Percentiles rank a stretch among this genome's conserved stretches.
These are phyloP conservation scores for Cyclophora albipunctata DNA, from an alignment of 2,888 invertebrate genomes.

Conservation along the genomic window DNA sequence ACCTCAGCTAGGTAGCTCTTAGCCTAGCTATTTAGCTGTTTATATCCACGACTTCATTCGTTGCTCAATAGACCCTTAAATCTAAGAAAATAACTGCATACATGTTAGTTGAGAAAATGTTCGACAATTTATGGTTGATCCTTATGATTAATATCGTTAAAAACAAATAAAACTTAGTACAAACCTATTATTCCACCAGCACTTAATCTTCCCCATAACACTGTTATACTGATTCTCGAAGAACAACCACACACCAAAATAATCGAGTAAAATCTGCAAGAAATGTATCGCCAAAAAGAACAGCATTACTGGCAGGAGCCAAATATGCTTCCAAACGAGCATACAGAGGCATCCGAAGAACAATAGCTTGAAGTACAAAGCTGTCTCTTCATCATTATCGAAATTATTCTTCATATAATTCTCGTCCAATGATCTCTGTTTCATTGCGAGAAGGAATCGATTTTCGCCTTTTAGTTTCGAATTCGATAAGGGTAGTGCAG, in stretches of 20 bases:
- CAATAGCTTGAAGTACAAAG: constrained; percentile 83
- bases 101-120: no score
- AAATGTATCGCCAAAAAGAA: constrained; percentile 85
- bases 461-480: constrained; percentile 51
- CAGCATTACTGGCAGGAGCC: constrained; percentile 85
- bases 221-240: constrained; percentile 60
- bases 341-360: constrained; percentile 89
- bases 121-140: no score
- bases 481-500: constrained; percentile 55
- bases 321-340: constrained; percentile 89
- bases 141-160: no score
- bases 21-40: no score
- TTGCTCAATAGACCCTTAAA: no score
- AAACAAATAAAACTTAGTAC: background rate
- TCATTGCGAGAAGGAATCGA: constrained; percentile 56
- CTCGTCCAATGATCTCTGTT: constrained; percentile 57
- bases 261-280: constrained; percentile 65
- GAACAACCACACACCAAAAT: constrained; percentile 71
- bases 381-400: constrained; percentile 75
- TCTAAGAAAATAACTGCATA: no score
- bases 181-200: constrained; percentile 79
- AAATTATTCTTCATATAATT: constrained; percentile 61
- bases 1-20: no score
- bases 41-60: no score
- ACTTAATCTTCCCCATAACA: constrained; percentile 48